Evolutionary conservation across 2,888 invertebrate species (phyloP).

Genomic region (Idaea dimidiata): DNA sequence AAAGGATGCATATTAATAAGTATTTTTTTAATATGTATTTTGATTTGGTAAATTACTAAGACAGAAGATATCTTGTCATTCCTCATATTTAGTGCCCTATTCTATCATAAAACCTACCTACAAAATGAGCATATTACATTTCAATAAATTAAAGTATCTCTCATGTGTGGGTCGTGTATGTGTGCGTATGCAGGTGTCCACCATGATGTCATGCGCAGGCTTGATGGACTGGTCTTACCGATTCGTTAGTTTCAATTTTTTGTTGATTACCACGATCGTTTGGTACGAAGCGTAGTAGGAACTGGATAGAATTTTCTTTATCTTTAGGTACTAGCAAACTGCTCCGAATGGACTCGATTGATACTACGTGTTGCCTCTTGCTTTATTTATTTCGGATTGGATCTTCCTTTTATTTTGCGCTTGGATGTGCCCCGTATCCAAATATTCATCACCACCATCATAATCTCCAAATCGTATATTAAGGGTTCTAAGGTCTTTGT

Average conservation of each 20-base stretch:
- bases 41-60: not conserved
- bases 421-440: too few relatives aligned
- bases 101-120: not conserved
- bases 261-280: slow-evolving; percentile 26
- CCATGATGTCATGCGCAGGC: slow-evolving; percentile 57
- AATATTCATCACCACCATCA: too few relatives aligned
- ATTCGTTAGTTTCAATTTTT: slow-evolving; percentile 29
- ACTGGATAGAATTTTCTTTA: not conserved
- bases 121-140: slow-evolving; percentile 9
- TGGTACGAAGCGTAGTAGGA: slow-evolving; percentile 10
- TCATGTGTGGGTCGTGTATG: slow-evolving; percentile 24
- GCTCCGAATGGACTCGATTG: not conserved
- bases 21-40: not conserved
- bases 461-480: too few relatives aligned
- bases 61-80: not conserved
- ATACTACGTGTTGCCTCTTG: not conserved
- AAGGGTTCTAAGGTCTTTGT: too few relatives aligned
- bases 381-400: too few relatives aligned
- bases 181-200: slow-evolving; percentile 50
- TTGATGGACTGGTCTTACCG: slow-evolving; percentile 52
- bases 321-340: too few relatives aligned
- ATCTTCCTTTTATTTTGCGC: too few relatives aligned
- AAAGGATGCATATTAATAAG: not conserved
- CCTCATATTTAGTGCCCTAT: not conserved
- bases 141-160: slow-evolving; percentile 31